A percentile compares a stretch with the other conserved stretches of the same genome.
Conservation (phyloP, 2,797 vertebrate genomes). For the Gallirallus australis region DNA sequence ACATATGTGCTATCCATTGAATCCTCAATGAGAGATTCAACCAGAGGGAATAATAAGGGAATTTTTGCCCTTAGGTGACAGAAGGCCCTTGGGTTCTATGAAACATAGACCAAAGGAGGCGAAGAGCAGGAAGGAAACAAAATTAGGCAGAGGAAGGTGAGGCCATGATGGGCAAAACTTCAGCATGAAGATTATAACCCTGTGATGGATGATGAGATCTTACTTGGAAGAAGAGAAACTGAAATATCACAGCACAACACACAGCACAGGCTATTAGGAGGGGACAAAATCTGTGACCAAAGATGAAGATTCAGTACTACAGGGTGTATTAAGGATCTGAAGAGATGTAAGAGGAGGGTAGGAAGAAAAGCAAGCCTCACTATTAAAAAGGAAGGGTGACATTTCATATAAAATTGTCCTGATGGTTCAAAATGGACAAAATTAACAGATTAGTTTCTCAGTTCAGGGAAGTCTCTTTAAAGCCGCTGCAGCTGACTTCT, state of each 20-base stretch:
- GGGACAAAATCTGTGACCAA: fast-evolving
- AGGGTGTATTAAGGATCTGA: background rate
- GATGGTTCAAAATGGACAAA: background rate
- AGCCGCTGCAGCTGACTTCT: background rate
- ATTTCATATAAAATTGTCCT: background rate
- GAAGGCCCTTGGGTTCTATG: background rate
- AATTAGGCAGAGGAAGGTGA: background rate
- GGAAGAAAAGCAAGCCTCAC: background rate
- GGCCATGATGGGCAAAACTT: background rate
- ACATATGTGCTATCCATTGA: fast-evolving
- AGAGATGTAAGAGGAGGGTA: background rate
- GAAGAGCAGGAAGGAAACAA: background rate
- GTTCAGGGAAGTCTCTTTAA: background rate
- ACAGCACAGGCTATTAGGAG: background rate
- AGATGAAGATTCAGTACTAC: background rate
- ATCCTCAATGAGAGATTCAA: background rate
- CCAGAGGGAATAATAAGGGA: background rate
- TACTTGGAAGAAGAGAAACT: background rate
- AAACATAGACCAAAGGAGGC: background rate
- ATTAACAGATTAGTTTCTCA: background rate
- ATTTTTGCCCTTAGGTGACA: background rate
- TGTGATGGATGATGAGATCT: background rate
- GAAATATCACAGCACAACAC: background rate
- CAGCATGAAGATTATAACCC: background rate
- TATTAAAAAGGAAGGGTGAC: background rate